Evolutionary conservation across 30 jellyfish, hydroid and myxozoan genomes (phyloP).

Genomic region (Cassiopea andromeda): DNA sequence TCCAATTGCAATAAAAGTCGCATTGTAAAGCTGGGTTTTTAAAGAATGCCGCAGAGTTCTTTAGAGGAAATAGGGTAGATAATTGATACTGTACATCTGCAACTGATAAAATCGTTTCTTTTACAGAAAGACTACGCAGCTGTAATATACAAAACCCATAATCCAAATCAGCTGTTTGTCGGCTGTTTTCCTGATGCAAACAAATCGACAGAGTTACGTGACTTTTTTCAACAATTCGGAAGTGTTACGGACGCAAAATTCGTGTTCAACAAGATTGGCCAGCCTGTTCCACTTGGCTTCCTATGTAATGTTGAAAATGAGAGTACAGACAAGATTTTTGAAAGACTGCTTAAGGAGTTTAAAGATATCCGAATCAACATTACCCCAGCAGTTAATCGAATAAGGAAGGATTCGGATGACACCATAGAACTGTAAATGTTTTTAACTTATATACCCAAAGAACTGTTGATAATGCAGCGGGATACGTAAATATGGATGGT

Average conservation of each 20-base stretch:
- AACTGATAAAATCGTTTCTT: background rate
- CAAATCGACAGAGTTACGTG: slow-evolving; percentile 42
- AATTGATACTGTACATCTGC: background rate
- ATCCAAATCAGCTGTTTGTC: slow-evolving; percentile 63
- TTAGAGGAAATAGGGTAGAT: too few relatives aligned
- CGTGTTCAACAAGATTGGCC: slow-evolving; percentile 43
- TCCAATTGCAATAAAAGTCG: too few relatives aligned
- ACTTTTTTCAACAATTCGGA: slow-evolving; percentile 50
- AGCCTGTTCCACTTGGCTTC: slow-evolving; percentile 48
- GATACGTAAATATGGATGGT: too few relatives aligned
- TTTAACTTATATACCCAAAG: too few relatives aligned
- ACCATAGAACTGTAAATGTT: slow-evolving; percentile 11
- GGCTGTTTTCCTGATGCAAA: slow-evolving; percentile 72
- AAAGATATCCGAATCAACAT: slow-evolving; percentile 44
- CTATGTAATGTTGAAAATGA: slow-evolving; percentile 45
- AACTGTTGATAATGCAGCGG: too few relatives aligned
- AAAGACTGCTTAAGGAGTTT: slow-evolving; percentile 27
- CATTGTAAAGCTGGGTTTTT: too few relatives aligned
- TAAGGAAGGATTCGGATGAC: slow-evolving; percentile 63
- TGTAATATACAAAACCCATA: slow-evolving; percentile 59
- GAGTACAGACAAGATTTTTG: slow-evolving; percentile 30
- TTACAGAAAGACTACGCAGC: slow-evolving; percentile 63
- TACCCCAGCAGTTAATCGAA: slow-evolving; percentile 56
- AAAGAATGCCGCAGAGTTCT: too few relatives aligned
- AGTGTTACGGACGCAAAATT: slow-evolving; percentile 63